Conservation (phyloP, 2,888 invertebrate genomes). For the Adela reaumurella region DNA sequence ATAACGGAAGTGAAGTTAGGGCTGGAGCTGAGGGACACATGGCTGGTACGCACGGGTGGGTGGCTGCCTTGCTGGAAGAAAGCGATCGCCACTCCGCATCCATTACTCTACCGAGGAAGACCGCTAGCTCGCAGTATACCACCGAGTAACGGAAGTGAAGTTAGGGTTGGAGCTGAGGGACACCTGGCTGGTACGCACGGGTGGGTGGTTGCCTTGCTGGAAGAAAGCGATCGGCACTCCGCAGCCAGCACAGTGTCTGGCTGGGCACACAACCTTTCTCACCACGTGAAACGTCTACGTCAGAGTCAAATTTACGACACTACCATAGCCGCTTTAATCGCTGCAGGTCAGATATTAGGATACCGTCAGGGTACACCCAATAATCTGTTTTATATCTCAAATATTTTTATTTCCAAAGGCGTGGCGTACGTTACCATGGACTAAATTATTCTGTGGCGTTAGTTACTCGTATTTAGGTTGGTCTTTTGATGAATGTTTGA, state of each 20-base stretch:
- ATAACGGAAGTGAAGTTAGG: slow-evolving; percentile 84
- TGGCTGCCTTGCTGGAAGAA: slow-evolving; percentile 56
- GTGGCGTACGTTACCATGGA: too few relatives aligned
- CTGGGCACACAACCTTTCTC: background rate
- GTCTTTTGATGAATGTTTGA: too few relatives aligned
- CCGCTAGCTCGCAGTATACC: slow-evolving; percentile 74
- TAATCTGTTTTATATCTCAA: too few relatives aligned
- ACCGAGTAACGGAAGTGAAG: slow-evolving; percentile 74
- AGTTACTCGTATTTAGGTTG: too few relatives aligned
- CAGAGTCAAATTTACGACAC: too few relatives aligned
- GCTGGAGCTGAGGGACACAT: slow-evolving; percentile 89
- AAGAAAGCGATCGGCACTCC: slow-evolving; percentile 5
- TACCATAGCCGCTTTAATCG: too few relatives aligned
- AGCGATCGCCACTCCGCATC: slow-evolving; percentile 71
- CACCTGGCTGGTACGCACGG: slow-evolving; percentile 48
- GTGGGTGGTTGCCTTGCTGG: slow-evolving; percentile 52
- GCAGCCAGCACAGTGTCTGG: slow-evolving; percentile 29
- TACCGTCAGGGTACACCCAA: too few relatives aligned
- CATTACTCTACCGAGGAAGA: slow-evolving; percentile 73
- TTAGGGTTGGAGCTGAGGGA: slow-evolving; percentile 79
- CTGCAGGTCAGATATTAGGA: too few relatives aligned
- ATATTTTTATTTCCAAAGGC: too few relatives aligned
- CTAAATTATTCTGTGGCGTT: too few relatives aligned
- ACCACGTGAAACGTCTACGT: too few relatives aligned
- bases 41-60: slow-evolving; percentile 69